A percentile compares a stretch with the other conserved stretches of the same genome.
phyloP scores from a whole-genome alignment of 2,797 vertebrate species.

The Lerista edwardsae region DNA sequence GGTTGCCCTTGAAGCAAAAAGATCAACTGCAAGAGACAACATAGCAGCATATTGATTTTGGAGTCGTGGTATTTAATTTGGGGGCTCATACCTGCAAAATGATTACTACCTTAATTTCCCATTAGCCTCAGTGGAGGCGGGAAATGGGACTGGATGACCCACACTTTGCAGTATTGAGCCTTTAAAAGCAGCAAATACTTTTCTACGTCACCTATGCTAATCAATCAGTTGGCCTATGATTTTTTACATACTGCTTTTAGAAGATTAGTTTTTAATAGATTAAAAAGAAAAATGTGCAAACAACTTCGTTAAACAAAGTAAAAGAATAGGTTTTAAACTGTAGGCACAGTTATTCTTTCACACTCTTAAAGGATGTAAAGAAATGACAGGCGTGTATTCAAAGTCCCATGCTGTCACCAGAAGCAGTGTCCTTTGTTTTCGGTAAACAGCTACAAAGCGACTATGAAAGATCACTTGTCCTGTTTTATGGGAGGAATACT shows the following conservation, averaged over 20 bases:
- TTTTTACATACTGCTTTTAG: slow-evolving; percentile 27
- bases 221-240: slow-evolving; percentile 22
- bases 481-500: slow-evolving; percentile 25
- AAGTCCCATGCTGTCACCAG: neutral
- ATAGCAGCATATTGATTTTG: slow-evolving; percentile 3
- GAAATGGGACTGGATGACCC: no score
- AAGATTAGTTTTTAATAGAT: slow-evolving; percentile 29
- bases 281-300: slow-evolving; percentile 14
- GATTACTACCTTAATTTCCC: slow-evolving; percentile 17
- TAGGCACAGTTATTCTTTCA: slow-evolving; percentile 34
- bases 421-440: slow-evolving; percentile 37
- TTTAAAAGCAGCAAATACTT: neutral
- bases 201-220: neutral
- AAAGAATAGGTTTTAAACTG: slow-evolving; percentile 22
- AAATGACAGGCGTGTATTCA: slow-evolving; percentile 17
- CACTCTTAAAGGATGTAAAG: slow-evolving; percentile 30
- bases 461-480: slow-evolving; percentile 4
- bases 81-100: neutral
- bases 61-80: neutral
- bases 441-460: slow-evolving; percentile 27
- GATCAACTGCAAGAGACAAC: neutral
- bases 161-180: slow-evolving; percentile 5
- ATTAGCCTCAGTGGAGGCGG: neutral
- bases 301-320: slow-evolving; percentile 10
- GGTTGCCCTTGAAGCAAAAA: neutral